Percentiles rank a stretch among this genome's conserved stretches.
Evolutionary conservation across 2,113 vertebrate genomes (phyloP).

Genomic region (Manacus vitellinus): DNA sequence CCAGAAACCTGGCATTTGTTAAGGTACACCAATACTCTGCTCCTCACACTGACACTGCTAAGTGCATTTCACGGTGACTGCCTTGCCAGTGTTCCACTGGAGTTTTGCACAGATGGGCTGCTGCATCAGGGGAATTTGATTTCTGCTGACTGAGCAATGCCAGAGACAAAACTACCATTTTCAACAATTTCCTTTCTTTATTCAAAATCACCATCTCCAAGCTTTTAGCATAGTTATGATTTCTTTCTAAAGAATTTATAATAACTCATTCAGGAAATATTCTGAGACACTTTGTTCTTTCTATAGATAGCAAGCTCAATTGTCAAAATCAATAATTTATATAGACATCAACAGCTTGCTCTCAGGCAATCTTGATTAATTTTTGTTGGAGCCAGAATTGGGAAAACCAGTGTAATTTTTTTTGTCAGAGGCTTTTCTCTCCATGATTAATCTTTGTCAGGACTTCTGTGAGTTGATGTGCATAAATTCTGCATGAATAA

Average conservation of each 20-base stretch:
- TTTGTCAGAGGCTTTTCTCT: neutral
- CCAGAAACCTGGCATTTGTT: neutral
- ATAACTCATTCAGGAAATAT: neutral
- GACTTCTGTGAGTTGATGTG: neutral
- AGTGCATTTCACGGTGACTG: neutral
- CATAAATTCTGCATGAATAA: neutral
- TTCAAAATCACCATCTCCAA: neutral
- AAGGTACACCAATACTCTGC: neutral
- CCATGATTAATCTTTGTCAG: neutral
- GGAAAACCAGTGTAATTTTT: neutral
- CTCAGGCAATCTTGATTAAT: neutral
- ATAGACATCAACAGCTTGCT: neutral
- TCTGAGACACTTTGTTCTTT: neutral
- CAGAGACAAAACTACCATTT: neutral
- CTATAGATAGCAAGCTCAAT: neutral
- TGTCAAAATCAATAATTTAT: neutral
- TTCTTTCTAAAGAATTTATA: neutral
- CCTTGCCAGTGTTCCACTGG: accelerated
- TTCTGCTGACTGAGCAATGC: neutral
- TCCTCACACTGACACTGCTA: neutral
- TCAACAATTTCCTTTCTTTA: neutral
- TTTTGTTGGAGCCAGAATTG: neutral
- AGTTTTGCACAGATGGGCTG: neutral
- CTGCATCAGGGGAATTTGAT: neutral
- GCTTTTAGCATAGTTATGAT: neutral